phyloP scores from a whole-genome alignment of 2,113 vertebrate genomes.

The Callospermophilus lateralis region DNA sequence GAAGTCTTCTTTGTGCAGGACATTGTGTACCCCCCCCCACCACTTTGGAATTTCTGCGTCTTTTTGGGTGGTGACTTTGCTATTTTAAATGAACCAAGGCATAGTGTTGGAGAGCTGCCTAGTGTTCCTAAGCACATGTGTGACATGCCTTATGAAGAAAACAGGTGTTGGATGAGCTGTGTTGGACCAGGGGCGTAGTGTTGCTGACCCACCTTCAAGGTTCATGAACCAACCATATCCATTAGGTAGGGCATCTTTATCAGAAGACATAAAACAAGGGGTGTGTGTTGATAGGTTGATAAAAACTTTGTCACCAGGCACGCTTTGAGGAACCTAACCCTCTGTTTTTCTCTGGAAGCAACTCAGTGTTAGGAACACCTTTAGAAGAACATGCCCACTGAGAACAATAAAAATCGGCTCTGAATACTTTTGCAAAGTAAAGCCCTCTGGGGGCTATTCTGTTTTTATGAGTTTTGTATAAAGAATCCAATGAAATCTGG shows the following conservation, averaged over 20 bases:
- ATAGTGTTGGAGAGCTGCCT: background rate
- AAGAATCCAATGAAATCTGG: background rate
- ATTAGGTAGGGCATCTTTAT: background rate
- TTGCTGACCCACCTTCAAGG: background rate
- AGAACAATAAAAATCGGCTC: background rate
- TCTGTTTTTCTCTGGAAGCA: background rate
- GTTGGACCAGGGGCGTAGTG: background rate
- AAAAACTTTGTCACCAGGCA: background rate
- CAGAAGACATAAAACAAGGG: background rate
- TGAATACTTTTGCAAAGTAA: background rate
- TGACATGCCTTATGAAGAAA: background rate
- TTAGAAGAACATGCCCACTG: background rate
- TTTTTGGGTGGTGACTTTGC: background rate
- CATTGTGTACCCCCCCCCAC: background rate
- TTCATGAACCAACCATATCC: background rate
- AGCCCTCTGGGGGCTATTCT: background rate
- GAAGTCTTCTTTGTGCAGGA: background rate
- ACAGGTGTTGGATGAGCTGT: background rate
- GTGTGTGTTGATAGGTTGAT: background rate
- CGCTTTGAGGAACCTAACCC: background rate
- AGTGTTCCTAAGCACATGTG: background rate
- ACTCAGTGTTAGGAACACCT: background rate
- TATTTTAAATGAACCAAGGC: background rate
- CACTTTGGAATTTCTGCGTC: background rate
- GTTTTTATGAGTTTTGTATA: background rate